Percentiles rank a stretch among this genome's conserved stretches.
These are phyloP conservation scores for Diachasma alloeum DNA, from an alignment of 1,140 invertebrate genomes.

Conservation along the genomic window DNA sequence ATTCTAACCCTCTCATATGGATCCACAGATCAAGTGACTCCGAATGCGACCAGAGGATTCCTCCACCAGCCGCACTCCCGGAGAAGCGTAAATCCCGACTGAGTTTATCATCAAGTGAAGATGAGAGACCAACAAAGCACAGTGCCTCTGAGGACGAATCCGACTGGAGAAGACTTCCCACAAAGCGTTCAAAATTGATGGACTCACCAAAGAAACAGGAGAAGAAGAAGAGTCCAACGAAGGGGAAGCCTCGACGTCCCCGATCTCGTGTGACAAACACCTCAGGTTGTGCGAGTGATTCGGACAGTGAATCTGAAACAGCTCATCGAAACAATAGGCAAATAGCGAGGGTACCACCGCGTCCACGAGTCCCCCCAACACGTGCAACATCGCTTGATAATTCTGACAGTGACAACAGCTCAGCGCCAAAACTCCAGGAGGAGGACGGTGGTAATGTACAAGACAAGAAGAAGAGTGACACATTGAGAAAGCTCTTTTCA, in stretches of 20 bases:
- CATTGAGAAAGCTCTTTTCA: conserved; percentile 73
- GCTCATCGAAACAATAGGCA: conserved; percentile 45
- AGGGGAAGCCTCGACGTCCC: conserved; percentile 51
- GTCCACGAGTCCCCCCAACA: conserved; percentile 51
- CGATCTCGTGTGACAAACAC: conserved; percentile 50
- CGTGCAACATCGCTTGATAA: conserved; percentile 53
- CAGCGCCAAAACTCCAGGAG: conserved; percentile 66
- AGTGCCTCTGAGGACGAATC: conserved; percentile 48
- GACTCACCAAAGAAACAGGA: conserved; percentile 56
- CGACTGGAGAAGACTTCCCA: conserved; percentile 44
- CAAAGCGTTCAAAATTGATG: conserved; percentile 49
- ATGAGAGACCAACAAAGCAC: conserved; percentile 40
- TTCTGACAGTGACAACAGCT: conserved; percentile 59
- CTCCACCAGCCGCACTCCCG: background rate
- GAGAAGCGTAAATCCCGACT: conserved; percentile 42
- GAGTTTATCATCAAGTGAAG: conserved; percentile 49
- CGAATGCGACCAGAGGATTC: conserved; percentile 35
- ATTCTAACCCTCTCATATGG: conserved; percentile 19
- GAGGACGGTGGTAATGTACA: conserved; percentile 67
- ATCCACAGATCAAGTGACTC: conserved; percentile 41
- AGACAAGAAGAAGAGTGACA: conserved; percentile 78
- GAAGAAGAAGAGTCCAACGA: conserved; percentile 55
- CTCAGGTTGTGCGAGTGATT: conserved; percentile 49
- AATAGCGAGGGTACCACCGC: conserved; percentile 53
- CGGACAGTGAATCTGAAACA: conserved; percentile 57